A percentile compares a stretch with the other conserved stretches of the same genome.
Conservation (phyloP, 2,797 vertebrate genomes). For the Danionella dracula region DNA sequence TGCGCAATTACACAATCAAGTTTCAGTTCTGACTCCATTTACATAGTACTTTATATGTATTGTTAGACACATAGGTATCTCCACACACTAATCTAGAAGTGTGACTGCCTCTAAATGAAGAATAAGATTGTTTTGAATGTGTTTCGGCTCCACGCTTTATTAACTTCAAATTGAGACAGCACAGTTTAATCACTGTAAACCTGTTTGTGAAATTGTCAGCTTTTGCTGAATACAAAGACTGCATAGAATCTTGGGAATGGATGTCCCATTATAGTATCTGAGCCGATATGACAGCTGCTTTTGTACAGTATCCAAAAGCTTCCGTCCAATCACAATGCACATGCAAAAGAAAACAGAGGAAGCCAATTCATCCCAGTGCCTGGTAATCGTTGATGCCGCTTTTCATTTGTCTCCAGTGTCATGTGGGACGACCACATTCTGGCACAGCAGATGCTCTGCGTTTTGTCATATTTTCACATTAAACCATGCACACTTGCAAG, state of each 20-base stretch:
- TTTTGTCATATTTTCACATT: constrained; percentile 6
- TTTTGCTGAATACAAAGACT: constrained; percentile 48
- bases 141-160: constrained; percentile 21
- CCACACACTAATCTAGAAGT: no score
- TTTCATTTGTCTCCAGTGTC: constrained; percentile 35
- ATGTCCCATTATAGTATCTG: constrained; percentile 65
- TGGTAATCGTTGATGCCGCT: constrained; percentile 58
- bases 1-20: no score
- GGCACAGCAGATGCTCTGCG: constrained; percentile 17
- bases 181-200: constrained; percentile 37
- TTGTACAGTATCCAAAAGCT: constrained; percentile 65
- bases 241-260: constrained; percentile 63
- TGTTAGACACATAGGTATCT: no score
- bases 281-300: constrained; percentile 67
- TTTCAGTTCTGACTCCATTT: no score
- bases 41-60: no score
- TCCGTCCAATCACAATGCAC: constrained; percentile 66
- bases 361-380: constrained; percentile 68
- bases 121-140: constrained; percentile 4
- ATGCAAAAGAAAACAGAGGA: constrained; percentile 57
- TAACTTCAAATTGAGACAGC: constrained; percentile 33
- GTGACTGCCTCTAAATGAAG: not conserved
- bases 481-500: constrained; percentile 14
- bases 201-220: constrained; percentile 25
- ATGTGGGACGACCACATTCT: constrained; percentile 29